Percentiles rank a stretch among this genome's conserved stretches.
Conservation (phyloP, 2,797 vertebrate genomes). For the Gymnothorax javanicus region DNA sequence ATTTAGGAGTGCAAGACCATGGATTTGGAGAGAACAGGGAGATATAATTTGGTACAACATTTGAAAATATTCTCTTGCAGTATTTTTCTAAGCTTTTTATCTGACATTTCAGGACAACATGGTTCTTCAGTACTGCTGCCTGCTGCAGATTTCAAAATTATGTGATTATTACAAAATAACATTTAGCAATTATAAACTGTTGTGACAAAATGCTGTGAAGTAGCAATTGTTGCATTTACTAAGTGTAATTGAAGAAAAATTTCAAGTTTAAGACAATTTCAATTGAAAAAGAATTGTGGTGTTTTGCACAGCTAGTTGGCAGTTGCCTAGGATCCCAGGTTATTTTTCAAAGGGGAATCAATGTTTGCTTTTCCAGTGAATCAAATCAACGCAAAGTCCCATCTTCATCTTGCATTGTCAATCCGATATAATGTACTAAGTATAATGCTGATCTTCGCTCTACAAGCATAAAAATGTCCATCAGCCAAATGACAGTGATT, state of each 20-base stretch:
- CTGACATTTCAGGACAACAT: neutral
- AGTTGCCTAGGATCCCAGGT: conserved; percentile 6
- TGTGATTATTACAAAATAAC: neutral
- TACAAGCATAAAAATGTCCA: neutral
- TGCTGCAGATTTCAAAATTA: neutral
- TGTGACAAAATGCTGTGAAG: neutral
- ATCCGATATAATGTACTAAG: neutral
- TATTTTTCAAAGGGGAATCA: conserved; percentile 9
- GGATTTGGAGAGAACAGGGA: neutral
- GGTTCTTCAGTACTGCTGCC: neutral
- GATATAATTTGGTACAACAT: neutral
- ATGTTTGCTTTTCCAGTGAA: conserved; percentile 19
- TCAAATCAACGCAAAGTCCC: neutral
- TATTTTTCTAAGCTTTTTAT: neutral
- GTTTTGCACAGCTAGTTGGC: neutral
- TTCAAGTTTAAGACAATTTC: neutral
- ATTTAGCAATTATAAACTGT: neutral
- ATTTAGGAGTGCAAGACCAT: neutral
- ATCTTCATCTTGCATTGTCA: neutral
- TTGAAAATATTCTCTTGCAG: neutral
- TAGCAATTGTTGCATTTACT: neutral
- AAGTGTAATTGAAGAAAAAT: conserved; percentile 7
- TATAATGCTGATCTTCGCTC: neutral
- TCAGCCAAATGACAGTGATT: conserved; percentile 1
- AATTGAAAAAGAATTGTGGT: conserved; percentile 10